Conservation (phyloP, 2,113 vertebrate genomes). For the Cercocebus atys region DNA sequence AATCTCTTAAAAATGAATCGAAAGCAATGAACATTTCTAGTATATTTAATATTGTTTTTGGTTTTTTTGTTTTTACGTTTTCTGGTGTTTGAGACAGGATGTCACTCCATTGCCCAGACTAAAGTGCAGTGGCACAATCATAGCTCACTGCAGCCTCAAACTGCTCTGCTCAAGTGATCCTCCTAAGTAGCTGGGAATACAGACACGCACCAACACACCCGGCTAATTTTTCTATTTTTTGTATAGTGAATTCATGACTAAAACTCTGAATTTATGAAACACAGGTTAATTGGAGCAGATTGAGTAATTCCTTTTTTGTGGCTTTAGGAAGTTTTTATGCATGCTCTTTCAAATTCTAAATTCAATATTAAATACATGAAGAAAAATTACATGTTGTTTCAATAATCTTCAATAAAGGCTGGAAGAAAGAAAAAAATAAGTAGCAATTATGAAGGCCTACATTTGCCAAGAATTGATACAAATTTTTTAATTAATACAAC, state of each 20-base stretch:
- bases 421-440: neutral
- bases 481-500: neutral
- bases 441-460: neutral
- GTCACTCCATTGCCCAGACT: too few species aligned
- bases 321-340: neutral
- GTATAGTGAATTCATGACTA: neutral
- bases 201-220: too few species aligned
- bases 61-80: too few species aligned
- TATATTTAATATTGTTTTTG: neutral
- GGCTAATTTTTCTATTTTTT: too few species aligned
- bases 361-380: neutral
- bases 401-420: neutral
- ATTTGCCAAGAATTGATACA: neutral
- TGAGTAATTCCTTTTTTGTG: neutral
- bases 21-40: neutral
- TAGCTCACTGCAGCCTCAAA: too few species aligned
- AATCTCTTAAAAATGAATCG: neutral
- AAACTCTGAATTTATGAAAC: slow-evolving; percentile 13
- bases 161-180: too few species aligned
- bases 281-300: neutral
- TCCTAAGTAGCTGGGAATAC: too few species aligned
- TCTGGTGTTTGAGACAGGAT: too few species aligned
- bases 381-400: neutral
- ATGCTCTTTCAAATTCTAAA: slow-evolving; percentile 23
- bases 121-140: too few species aligned